Base-by-base conservation (phyloP, 2,888 invertebrate genomes). In the Drosophila meridiana region DNA sequence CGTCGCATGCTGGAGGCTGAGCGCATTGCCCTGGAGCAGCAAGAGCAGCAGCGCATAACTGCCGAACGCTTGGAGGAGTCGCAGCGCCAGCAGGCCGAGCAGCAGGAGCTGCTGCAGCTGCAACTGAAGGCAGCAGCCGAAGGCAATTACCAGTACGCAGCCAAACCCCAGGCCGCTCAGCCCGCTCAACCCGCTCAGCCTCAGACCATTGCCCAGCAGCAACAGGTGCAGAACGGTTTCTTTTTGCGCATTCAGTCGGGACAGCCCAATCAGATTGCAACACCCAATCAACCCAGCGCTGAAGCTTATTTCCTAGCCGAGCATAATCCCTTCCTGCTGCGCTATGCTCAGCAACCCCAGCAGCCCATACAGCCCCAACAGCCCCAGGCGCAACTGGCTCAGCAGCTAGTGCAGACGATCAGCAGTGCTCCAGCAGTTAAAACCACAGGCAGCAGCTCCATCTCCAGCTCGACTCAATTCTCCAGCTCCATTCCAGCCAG, bases 141-240 rank as follows among this genome's bases (percentile, higher is more conserved):
- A 11, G 30, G 26, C 73, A 62, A 43, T 28, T 73, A 13, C n/a
- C 47, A 42, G 2, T 9, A 56, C 20, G 56, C 8, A 1, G 6
- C 32, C 32, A 50, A 73, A 52, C 40, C 30, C 7, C 53, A 72
- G 9, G 36, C 57, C 48, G 14, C 14, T 30, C 32, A 9, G 0
- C n/a, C 48, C 9, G 48, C 14, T 30, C 48, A 48, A 4, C 38
- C 56, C 0, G 53, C 14, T 11, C 55, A 72, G 50, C 13, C 58
- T 0, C 83, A 75, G 48, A 30, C 64, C 0, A 67, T 87, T 4
- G 45, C 71, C 3, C 84, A 77, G 43, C 83, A 82, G 64, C 90
- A 87, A 59, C 75, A 75, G 65, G 89, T 87, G 34, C 76, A 83
- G 43, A 89, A 86, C 20, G 86, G 84, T 1, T 89, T 86, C 77